Percentiles rank a stretch among this genome's conserved stretches.
phyloP scores from a whole-genome alignment of 1,140 invertebrate species.

The Caenorhabditis briggsae region DNA sequence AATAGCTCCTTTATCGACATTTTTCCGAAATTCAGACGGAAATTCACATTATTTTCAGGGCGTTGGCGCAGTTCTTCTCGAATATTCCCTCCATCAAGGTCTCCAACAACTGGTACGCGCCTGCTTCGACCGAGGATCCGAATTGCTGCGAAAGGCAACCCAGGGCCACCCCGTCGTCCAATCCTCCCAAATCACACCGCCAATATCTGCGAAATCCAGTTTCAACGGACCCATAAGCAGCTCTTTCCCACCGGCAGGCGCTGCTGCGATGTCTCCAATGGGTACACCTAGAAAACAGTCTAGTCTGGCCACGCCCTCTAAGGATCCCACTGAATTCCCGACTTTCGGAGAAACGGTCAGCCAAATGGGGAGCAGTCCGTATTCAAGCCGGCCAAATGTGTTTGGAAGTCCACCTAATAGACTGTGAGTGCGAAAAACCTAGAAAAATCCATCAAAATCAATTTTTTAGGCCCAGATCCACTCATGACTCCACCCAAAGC shows the following conservation, averaged over 20 bases:
- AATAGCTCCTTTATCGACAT: neutral
- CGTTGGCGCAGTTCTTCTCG: constrained; percentile 50
- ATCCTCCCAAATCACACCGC: constrained; percentile 54
- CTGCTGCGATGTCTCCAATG: constrained; percentile 37
- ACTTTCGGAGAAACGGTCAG: constrained; percentile 58
- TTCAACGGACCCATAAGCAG: constrained; percentile 25
- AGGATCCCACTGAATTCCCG: constrained; percentile 60
- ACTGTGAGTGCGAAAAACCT: neutral
- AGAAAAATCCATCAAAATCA: neutral
- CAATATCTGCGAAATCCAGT: constrained; percentile 52
- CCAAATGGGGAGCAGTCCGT: neutral
- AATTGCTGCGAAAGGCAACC: constrained; percentile 59
- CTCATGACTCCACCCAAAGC: constrained; percentile 5
- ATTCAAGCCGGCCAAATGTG: constrained; percentile 27
- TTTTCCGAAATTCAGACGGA: neutral
- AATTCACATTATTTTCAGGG: constrained; percentile 32
- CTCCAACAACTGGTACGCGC: constrained; percentile 63
- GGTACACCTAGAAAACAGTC: constrained; percentile 42
- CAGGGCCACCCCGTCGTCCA: constrained; percentile 42
- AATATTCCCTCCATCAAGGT: constrained; percentile 55
- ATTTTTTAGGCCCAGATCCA: neutral
- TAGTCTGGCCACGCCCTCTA: constrained; percentile 39
- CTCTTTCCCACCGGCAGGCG: neutral
- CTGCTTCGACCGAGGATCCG: constrained; percentile 61
- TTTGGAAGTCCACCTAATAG: constrained; percentile 59